These are phyloP conservation scores for Xestia ashworthii DNA, from an alignment of 2,888 invertebrate genomes.

Conservation along the genomic window DNA sequence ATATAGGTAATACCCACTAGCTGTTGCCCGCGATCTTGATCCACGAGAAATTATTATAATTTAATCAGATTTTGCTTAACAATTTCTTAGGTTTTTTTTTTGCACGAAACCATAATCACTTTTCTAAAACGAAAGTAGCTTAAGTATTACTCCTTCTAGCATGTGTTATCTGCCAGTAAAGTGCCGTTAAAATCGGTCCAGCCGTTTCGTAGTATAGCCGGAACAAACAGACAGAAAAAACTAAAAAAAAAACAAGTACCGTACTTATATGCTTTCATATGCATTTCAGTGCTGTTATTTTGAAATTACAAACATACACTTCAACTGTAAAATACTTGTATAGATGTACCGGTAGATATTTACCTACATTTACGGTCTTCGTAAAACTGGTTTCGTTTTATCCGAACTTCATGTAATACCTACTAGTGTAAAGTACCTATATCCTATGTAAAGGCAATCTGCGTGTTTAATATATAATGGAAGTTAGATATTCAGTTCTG, in stretches of 20 bases:
- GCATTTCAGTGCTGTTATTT: not conserved
- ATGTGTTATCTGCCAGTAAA: not conserved
- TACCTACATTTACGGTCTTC: conserved; percentile 11
- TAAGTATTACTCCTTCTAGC: not conserved
- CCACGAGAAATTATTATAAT: not conserved
- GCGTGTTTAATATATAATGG: conserved; percentile 47
- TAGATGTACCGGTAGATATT: not conserved
- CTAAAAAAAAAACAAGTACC: not conserved
- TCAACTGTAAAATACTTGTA: not conserved
- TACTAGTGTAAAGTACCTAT: conserved; percentile 23
- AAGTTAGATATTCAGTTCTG: conserved; percentile 55
- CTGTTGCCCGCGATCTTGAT: not conserved
- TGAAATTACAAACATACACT: not conserved
- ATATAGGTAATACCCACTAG: conserved; percentile 20
- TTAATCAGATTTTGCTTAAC: not conserved
- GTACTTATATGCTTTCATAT: not conserved
- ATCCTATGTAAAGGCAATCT: conserved; percentile 43
- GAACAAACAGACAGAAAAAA: not conserved
- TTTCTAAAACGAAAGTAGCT: not conserved
- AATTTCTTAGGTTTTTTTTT: not conserved
- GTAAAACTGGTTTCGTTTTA: conserved; percentile 36
- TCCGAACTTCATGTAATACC: conserved; percentile 7
- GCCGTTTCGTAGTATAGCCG: not conserved
- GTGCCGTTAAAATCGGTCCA: not conserved
- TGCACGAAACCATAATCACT: not conserved